Evolutionary conservation across 2,797 vertebrate species (phyloP).

Genomic region (Gadopsis bispinosus): DNA sequence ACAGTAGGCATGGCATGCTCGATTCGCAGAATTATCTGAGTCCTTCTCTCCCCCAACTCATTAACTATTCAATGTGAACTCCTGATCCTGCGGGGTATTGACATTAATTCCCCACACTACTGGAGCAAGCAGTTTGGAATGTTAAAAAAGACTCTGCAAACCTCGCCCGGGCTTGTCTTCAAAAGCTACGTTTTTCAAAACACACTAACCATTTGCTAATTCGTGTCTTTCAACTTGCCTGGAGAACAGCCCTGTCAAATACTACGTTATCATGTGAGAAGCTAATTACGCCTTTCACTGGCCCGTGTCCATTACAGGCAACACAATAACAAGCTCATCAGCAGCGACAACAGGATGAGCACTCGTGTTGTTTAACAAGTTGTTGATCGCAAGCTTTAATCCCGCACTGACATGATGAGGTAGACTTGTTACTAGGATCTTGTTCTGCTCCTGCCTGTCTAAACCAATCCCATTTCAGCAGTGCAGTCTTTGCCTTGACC

Average conservation of each 20-base stretch:
- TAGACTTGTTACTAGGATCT: constrained; percentile 85
- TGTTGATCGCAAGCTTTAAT: constrained; percentile 79
- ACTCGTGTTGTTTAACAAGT: constrained; percentile 76
- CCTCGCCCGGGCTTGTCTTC: constrained; percentile 50
- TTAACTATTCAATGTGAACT: constrained; percentile 82
- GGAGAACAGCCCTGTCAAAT: constrained; percentile 55
- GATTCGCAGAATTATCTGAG: constrained; percentile 70
- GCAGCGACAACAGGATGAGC: constrained; percentile 68
- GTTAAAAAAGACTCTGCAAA: constrained; percentile 62
- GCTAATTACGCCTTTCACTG: constrained; percentile 69
- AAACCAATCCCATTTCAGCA: constrained; percentile 79
- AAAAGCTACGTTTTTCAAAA: constrained; percentile 65
- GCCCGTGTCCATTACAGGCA: constrained; percentile 65
- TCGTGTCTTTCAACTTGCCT: constrained; percentile 59
- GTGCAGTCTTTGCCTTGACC: constrained; percentile 74
- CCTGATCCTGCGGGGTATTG: constrained; percentile 82
- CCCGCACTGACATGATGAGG: constrained; percentile 70
- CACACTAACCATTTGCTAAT: constrained; percentile 74
- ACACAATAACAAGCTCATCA: constrained; percentile 76
- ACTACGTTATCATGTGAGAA: constrained; percentile 67
- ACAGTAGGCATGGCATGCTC: constrained; percentile 73
- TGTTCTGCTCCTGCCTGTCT: constrained; percentile 73
- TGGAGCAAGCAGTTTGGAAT: constrained; percentile 75
- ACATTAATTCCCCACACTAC: constrained; percentile 80
- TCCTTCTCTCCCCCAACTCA: constrained; percentile 73